Evolutionary conservation across 2,888 invertebrate genomes (phyloP), one percentile per base, ranked within the genome.

Genomic region (Busseola fusca): DNA sequence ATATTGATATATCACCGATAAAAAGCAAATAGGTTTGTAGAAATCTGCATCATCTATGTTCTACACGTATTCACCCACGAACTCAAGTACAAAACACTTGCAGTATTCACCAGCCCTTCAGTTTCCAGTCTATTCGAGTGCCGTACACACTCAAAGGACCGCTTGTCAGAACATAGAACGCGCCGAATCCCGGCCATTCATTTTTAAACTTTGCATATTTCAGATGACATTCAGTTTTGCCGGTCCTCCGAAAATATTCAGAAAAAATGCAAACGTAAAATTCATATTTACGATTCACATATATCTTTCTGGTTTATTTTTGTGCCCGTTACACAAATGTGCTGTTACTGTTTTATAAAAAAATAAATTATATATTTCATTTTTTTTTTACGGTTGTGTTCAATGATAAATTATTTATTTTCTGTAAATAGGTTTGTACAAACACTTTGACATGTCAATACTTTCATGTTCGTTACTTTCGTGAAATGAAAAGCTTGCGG

Each of bases 171-270:
- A 72, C 25, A 48, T 12, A 14, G 14, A 10, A 68, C 54, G 25
- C 30, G 37, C 56, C 7, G 3, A 56, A 68, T 68, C 14, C 18
- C 40, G n/a, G 18, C 30, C 30, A 1, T 21, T 30, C 21, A 25
- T 68, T 69, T 57, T 76, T 14, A 16, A 68, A 34, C 4, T 69
- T 76, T 48, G 40, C 21, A 69, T 76, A 76, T 57, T 76, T 72
- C 76, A 50, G 27, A 40, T 57, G 48, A 27, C 48, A 50, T 69
- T 68, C 40, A 34, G 14, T 48, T 76, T 48, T 54, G 66, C 37
- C 69, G 21, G 68, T 27, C 3, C 30, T n/a, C 18, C 6, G 48
- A 56, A 72, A 72, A 56, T 48, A 48, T 72, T 57, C 48, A 30
- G 30, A n/a, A 16, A 65, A 76, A 68, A 57, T 34, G n/a, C 25